Evolutionary conservation across 2,113 vertebrate genomes (phyloP).

Genomic region (Eurypyga helias): DNA sequence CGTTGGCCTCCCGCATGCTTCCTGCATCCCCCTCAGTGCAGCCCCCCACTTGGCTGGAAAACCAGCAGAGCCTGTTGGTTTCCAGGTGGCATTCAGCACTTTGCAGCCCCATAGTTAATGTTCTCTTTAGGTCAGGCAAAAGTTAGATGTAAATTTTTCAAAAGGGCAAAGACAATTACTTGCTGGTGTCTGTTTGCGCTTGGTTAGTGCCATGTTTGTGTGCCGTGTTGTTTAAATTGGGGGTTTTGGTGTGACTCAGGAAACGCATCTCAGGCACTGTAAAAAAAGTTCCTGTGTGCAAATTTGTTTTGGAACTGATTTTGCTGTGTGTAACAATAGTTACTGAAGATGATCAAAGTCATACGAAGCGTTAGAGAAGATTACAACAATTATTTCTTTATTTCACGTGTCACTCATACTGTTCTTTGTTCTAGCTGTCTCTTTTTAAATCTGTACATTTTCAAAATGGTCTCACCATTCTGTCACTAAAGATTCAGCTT

Average conservation of each 20-base stretch:
- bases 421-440: conserved; percentile 13
- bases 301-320: background rate
- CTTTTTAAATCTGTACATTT: conserved; percentile 24
- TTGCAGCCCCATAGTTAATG: rapidly evolving
- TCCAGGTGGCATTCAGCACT: background rate
- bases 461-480: conserved; percentile 20
- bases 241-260: background rate
- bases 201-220: background rate
- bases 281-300: background rate
- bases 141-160: background rate
- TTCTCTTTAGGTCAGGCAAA: background rate
- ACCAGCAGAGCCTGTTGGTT: background rate
- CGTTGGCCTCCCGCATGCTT: rapidly evolving
- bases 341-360: background rate
- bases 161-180: background rate
- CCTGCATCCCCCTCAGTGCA: background rate
- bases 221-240: background rate
- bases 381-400: background rate
- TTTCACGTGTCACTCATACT: background rate
- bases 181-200: background rate
- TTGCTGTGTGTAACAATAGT: background rate
- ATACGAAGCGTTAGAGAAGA: background rate
- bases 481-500: conserved; percentile 20
- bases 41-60: too few relatives aligned
- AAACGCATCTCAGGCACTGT: background rate